Evolutionary conservation across 2,113 vertebrate species (phyloP).

Genomic region (Myotis yumanensis): DNA sequence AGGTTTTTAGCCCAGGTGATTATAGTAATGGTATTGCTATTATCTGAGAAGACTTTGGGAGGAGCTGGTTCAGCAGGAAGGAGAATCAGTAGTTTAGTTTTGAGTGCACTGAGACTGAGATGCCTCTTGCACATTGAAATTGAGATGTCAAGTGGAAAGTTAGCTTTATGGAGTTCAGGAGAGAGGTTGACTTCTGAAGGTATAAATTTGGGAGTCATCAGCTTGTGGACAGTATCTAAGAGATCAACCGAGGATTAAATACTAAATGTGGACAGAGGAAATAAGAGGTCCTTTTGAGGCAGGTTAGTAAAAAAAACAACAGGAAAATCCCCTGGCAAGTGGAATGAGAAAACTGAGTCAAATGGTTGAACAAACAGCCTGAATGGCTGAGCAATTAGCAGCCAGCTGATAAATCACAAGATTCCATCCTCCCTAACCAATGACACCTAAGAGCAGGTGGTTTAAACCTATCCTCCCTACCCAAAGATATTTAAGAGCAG

Average conservation of each 20-base stretch:
- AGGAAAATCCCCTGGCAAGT: background rate
- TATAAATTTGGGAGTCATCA: background rate
- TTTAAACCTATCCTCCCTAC: background rate
- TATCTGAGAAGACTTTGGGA: background rate
- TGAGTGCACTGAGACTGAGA: background rate
- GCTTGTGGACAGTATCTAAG: background rate
- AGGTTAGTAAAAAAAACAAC: background rate
- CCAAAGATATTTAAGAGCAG: background rate
- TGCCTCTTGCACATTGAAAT: background rate
- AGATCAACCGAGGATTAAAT: background rate
- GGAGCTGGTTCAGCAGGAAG: background rate
- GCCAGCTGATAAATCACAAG: background rate
- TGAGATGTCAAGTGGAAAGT: background rate
- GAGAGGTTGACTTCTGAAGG: background rate
- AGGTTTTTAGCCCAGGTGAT: background rate
- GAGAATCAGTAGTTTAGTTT: background rate
- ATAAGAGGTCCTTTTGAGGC: background rate
- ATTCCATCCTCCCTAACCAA: background rate
- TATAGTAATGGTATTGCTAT: background rate
- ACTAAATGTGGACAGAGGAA: background rate
- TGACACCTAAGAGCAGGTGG: background rate
- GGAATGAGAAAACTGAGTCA: background rate
- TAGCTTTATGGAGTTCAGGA: background rate
- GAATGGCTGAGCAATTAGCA: background rate
- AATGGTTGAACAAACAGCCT: background rate